Percentiles rank a stretch among this genome's conserved stretches.
These are phyloP conservation scores for Lycocerus yunnanus DNA, from an alignment of 2,888 invertebrate genomes.

Conservation along the genomic window DNA sequence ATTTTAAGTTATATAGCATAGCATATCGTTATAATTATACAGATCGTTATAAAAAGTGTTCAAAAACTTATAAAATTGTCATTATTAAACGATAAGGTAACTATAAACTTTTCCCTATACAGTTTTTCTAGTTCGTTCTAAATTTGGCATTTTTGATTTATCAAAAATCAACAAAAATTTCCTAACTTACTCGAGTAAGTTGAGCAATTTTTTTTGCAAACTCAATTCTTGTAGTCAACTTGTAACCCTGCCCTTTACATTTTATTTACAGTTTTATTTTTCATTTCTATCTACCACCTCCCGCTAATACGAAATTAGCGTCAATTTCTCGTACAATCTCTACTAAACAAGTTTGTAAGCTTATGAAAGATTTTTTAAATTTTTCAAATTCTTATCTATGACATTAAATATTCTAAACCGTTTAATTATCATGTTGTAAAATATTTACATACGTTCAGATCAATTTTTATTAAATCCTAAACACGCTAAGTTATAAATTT, in stretches of 20 bases:
- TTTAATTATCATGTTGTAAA: neutral
- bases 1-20: slow-evolving; percentile 13
- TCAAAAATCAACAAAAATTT: neutral
- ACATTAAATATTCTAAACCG: slow-evolving; percentile 3
- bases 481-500: neutral
- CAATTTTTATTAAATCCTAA: neutral
- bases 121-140: neutral
- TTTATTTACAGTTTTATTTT: neutral
- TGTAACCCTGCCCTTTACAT: neutral
- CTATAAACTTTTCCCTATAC: neutral
- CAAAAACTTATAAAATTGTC: neutral
- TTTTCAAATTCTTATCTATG: neutral
- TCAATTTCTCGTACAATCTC: neutral
- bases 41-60: neutral
- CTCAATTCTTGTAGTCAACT: neutral
- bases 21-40: neutral
- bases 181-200: neutral
- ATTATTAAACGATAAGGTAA: neutral
- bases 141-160: neutral
- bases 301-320: neutral
- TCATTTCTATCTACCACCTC: neutral
- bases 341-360: neutral
- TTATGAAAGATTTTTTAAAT: neutral
- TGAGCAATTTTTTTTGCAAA: neutral
- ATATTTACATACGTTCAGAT: slow-evolving; percentile 5